A percentile compares a stretch with the other conserved stretches of the same genome.
phyloP scores from a whole-genome alignment of 2,888 invertebrate genomes.

The Brenthis daphne region DNA sequence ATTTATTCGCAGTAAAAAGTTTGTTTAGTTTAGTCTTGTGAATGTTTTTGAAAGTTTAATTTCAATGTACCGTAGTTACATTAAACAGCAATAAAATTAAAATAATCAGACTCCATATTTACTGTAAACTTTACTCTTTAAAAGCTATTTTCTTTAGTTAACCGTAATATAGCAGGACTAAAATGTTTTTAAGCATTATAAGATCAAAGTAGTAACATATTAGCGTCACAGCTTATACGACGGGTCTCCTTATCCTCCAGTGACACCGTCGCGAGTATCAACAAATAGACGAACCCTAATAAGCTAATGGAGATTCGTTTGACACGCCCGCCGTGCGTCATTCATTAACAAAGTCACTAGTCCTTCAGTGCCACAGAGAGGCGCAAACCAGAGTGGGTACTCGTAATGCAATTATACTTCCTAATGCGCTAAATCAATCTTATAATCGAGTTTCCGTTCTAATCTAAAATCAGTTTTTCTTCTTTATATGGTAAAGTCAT shows the following conservation, averaged over 20 bases:
- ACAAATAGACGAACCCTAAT: constrained; percentile 22
- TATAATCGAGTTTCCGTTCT: neutral
- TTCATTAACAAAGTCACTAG: constrained; percentile 23
- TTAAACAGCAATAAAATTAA: too few relatives aligned
- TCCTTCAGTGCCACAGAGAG: constrained; percentile 7
- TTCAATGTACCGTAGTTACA: too few relatives aligned
- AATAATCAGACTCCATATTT: too few relatives aligned
- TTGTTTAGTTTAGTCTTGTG: too few relatives aligned
- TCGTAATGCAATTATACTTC: constrained; percentile 13
- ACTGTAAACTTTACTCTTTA: too few relatives aligned
- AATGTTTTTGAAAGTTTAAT: too few relatives aligned
- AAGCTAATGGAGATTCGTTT: constrained; percentile 29
- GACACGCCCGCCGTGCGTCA: constrained; percentile 35
- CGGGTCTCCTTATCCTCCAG: neutral
- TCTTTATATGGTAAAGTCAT: too few relatives aligned
- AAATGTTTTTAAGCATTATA: too few relatives aligned
- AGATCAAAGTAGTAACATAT: neutral
- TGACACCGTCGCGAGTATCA: constrained; percentile 3
- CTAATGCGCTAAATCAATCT: constrained; percentile 1
- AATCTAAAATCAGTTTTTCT: too few relatives aligned
- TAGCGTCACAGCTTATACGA: neutral
- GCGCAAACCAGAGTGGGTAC: constrained; percentile 10
- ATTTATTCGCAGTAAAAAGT: neutral
- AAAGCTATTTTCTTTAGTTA: too few relatives aligned
- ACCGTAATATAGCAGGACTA: too few relatives aligned